phyloP scores from a whole-genome alignment of 2,113 vertebrate species.

The Anseranas semipalmata region DNA sequence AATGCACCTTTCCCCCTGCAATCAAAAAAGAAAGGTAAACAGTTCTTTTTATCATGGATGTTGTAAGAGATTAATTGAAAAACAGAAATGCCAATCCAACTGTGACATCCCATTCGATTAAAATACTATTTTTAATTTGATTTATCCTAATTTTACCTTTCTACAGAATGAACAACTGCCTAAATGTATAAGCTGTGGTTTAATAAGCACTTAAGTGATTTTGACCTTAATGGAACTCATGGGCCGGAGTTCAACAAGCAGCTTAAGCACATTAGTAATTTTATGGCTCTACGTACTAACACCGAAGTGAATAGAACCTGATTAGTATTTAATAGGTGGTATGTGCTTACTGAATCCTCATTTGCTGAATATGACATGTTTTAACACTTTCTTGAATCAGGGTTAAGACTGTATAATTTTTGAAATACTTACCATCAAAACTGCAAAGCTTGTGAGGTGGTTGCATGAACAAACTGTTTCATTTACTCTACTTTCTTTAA shows the following conservation, averaged over 20 bases:
- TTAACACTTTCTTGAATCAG: background rate
- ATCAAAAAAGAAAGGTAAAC: background rate
- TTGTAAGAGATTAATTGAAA: background rate
- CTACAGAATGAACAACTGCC: background rate
- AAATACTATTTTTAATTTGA: background rate
- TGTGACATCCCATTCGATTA: background rate
- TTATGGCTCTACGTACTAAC: background rate
- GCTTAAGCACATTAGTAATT: background rate
- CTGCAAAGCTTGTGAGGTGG: conserved; percentile 92
- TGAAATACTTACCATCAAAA: conserved; percentile 84
- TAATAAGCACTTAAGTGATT: background rate
- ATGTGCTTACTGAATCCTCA: background rate
- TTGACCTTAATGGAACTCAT: background rate
- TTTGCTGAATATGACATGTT: background rate
- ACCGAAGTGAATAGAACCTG: background rate
- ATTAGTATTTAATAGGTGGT: background rate
- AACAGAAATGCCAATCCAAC: background rate
- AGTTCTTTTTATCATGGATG: background rate
- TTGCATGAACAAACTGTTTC: conserved; percentile 89
- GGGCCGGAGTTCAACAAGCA: background rate
- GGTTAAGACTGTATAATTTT: background rate
- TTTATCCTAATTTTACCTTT: background rate
- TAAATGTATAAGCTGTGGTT: background rate
- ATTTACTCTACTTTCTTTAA: conserved; percentile 77
- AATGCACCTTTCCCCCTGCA: background rate